Conservation (phyloP, 2,888 invertebrate genomes). For the Drosophila rellima region DNA sequence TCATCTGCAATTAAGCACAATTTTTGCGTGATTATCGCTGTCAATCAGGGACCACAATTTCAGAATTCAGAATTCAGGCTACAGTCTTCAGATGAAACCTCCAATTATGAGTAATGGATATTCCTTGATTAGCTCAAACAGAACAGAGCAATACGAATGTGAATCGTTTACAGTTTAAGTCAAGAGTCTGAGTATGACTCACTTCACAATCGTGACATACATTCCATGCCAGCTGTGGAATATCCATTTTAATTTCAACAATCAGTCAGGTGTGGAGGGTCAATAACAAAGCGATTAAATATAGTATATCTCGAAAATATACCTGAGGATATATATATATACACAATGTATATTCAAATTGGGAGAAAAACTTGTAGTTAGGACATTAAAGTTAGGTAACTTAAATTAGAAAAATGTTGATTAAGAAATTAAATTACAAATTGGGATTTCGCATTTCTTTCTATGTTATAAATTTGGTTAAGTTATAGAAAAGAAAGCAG, state of each 20-base stretch:
- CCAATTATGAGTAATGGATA: slow-evolving; percentile 59
- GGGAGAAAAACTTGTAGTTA: too few relatives aligned
- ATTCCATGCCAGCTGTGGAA: slow-evolving; percentile 18
- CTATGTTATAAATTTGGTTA: too few relatives aligned
- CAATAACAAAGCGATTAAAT: slow-evolving; percentile 29
- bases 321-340: slow-evolving; percentile 16
- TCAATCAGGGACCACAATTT: slow-evolving; percentile 37
- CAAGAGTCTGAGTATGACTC: slow-evolving; percentile 5
- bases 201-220: slow-evolving; percentile 4
- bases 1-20: slow-evolving; percentile 39
- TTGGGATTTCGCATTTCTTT: too few relatives aligned
- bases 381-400: too few relatives aligned
- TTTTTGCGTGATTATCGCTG: slow-evolving; percentile 54
- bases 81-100: slow-evolving; percentile 16
- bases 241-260: slow-evolving; percentile 27
- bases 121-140: slow-evolving; percentile 39
- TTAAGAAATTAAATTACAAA: too few relatives aligned
- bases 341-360: too few relatives aligned
- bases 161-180: slow-evolving; percentile 1
- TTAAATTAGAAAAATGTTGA: too few relatives aligned
- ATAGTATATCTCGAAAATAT: background rate
- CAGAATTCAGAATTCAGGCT: background rate
- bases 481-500: too few relatives aligned
- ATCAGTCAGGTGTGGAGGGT: slow-evolving; percentile 21
- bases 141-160: background rate